phyloP scores from a whole-genome alignment of 2,888 invertebrate species.

The Arctia plantaginis region DNA sequence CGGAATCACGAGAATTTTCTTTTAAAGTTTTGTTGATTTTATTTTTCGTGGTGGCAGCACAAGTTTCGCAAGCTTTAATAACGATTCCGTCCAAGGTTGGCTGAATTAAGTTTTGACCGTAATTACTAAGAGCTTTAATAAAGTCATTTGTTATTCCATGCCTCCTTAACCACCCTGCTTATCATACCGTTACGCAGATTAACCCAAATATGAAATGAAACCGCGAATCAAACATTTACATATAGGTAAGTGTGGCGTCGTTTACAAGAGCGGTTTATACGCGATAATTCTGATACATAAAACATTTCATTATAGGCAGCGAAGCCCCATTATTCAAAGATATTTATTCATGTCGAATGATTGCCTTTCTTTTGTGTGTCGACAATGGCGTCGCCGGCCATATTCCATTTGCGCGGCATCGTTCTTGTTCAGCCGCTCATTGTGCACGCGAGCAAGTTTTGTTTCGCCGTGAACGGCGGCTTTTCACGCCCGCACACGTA shows the following conservation, averaged over 20 bases:
- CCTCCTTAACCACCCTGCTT: constrained; percentile 4
- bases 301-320: constrained; percentile 84
- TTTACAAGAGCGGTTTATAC: constrained; percentile 76
- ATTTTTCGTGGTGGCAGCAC: background rate
- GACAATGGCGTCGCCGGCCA: constrained; percentile 79
- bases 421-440: constrained; percentile 68
- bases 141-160: constrained; percentile 19
- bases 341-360: constrained; percentile 87
- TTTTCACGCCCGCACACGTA: constrained; percentile 63
- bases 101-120: constrained; percentile 13
- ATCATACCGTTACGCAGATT: constrained; percentile 49
- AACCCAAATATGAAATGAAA: constrained; percentile 50
- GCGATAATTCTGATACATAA: constrained; percentile 82
- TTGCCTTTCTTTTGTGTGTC: constrained; percentile 85
- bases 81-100: constrained; percentile 9
- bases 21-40: background rate
- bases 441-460: constrained; percentile 80
- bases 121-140: constrained; percentile 17
- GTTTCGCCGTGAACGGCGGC: constrained; percentile 70
- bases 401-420: constrained; percentile 81
- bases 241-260: constrained; percentile 66
- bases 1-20: background rate
- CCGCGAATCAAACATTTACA: constrained; percentile 60
- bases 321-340: constrained; percentile 83
- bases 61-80: constrained; percentile 6